Percentiles rank a stretch among this genome's conserved stretches.
Evolutionary conservation across 2,888 invertebrate species (phyloP).

Genomic region (Notodonta dromedarius): DNA sequence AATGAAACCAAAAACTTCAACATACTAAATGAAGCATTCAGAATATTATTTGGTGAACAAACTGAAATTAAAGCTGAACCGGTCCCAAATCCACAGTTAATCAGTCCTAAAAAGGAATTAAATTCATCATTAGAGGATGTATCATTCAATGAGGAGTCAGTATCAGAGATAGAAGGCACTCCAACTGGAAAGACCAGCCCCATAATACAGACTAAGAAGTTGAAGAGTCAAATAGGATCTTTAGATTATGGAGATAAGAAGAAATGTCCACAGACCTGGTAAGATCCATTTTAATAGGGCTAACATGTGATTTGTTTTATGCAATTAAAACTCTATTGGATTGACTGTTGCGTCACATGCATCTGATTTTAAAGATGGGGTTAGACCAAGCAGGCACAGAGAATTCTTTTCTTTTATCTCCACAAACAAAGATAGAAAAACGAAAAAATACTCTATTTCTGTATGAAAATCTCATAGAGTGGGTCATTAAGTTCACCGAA

Average conservation of each 20-base stretch:
- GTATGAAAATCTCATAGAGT: too few relatives aligned
- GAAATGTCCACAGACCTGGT: conserved; percentile 69
- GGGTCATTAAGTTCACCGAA: too few relatives aligned
- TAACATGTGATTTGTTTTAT: too few relatives aligned
- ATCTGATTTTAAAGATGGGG: too few relatives aligned
- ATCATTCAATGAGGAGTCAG: conserved; percentile 53
- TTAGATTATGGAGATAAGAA: conserved; percentile 65
- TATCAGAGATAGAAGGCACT: conserved; percentile 69
- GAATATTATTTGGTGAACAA: conserved; percentile 58
- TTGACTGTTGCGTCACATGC: too few relatives aligned
- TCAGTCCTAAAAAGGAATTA: conserved; percentile 24
- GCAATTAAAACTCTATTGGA: too few relatives aligned
- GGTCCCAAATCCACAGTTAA: conserved; percentile 2
- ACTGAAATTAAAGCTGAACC: conserved; percentile 22
- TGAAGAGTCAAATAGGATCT: conserved; percentile 32
- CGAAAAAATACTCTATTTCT: too few relatives aligned
- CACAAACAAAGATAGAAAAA: too few relatives aligned
- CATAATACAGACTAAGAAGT: conserved; percentile 62
- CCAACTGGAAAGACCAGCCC: conserved; percentile 70
- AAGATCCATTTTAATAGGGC: conserved; percentile 20
- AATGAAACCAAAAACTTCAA: conserved; percentile 65
- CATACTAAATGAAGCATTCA: conserved; percentile 57
- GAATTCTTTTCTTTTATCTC: too few relatives aligned
- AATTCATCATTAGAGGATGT: conserved; percentile 38
- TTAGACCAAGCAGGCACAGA: too few relatives aligned